Percentiles rank a stretch among this genome's conserved stretches.
phyloP scores from a whole-genome alignment of 2,113 vertebrate genomes.

The Gulo gulo region DNA sequence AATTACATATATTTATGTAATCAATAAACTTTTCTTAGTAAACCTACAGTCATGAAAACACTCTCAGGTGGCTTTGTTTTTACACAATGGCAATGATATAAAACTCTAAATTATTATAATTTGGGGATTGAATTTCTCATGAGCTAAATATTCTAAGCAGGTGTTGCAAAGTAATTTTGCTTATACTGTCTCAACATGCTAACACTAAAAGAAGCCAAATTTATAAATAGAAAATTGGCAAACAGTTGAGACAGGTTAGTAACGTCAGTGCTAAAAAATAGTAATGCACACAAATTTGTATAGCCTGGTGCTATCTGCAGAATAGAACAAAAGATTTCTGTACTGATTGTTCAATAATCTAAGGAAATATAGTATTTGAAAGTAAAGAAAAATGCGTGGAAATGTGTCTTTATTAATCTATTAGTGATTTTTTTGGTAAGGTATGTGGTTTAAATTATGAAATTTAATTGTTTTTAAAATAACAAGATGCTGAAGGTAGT shows the following conservation, averaged over 20 bases:
- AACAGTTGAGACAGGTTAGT: background rate
- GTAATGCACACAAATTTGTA: background rate
- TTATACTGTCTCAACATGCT: slow-evolving; percentile 10
- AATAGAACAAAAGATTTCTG: background rate
- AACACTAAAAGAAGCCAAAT: slow-evolving; percentile 34
- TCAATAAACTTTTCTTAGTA: slow-evolving; percentile 20
- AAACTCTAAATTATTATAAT: slow-evolving; percentile 60
- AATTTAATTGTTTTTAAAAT: background rate
- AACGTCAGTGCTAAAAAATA: background rate
- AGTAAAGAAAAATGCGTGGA: background rate
- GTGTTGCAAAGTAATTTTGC: slow-evolving; percentile 57
- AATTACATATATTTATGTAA: slow-evolving; percentile 56
- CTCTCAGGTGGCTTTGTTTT: slow-evolving; percentile 45
- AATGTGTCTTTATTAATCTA: background rate
- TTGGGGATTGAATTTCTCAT: slow-evolving; percentile 39
- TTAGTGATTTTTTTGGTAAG: background rate
- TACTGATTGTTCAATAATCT: background rate
- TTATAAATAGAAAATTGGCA: slow-evolving; percentile 61
- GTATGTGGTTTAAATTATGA: background rate
- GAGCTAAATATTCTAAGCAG: slow-evolving; percentile 60
- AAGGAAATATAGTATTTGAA: background rate
- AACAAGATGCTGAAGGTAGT: background rate
- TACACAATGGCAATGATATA: background rate
- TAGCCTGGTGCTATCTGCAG: background rate
- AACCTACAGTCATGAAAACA: slow-evolving; percentile 11